phyloP scores from a whole-genome alignment of 1,140 invertebrate genomes.

The Heliconius hewitsoni region DNA sequence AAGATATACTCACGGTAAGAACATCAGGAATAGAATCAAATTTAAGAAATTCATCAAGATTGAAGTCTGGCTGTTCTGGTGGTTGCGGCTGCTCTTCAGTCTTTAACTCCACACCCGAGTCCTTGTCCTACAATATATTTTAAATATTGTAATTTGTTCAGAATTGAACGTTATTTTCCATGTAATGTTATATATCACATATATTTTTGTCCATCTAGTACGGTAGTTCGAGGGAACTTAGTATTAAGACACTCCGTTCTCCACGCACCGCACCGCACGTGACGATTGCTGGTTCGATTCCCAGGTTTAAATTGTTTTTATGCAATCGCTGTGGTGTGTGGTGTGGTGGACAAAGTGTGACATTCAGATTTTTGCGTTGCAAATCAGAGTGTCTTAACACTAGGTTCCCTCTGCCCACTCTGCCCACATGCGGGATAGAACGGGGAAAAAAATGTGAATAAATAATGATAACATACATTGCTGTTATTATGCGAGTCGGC shows the following conservation, averaged over 20 bases:
- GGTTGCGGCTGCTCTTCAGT: conserved; percentile 48
- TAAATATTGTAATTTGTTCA: neutral
- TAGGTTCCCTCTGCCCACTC: neutral
- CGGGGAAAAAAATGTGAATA: neutral
- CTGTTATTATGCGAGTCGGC: conserved; percentile 39
- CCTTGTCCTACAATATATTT: conserved; percentile 56
- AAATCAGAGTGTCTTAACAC: too few species aligned
- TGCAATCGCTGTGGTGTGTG: too few species aligned
- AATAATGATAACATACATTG: conserved; percentile 43
- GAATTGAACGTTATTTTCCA: too few species aligned
- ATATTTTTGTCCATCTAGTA: too few species aligned
- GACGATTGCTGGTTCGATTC: too few species aligned
- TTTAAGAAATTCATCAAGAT: conserved; percentile 88
- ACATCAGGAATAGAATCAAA: conserved; percentile 85
- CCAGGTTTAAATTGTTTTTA: too few species aligned
- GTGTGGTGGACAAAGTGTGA: too few species aligned
- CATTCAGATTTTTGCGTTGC: too few species aligned
- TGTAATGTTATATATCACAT: too few species aligned
- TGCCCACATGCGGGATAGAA: neutral
- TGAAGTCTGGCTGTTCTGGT: conserved; percentile 82
- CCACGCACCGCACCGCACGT: too few species aligned
- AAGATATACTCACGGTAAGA: conserved; percentile 78
- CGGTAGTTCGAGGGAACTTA: too few species aligned
- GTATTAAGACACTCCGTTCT: too few species aligned
- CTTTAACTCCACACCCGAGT: conserved; percentile 62